Evolutionary conservation across 2,113 vertebrate genomes (phyloP).

Genomic region (Tenrec ecaudatus): DNA sequence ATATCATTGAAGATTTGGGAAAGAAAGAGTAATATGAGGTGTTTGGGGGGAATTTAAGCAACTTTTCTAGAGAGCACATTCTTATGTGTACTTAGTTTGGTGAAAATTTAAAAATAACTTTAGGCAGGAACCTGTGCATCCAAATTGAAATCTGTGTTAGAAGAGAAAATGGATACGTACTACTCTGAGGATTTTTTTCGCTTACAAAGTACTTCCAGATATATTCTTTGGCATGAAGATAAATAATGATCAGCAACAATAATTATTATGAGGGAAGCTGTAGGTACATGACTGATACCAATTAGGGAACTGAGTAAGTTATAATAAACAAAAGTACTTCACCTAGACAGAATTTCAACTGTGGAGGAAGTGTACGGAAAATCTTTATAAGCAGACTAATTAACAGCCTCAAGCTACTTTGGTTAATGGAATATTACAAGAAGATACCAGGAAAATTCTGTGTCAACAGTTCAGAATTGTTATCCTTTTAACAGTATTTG

Average conservation of each 20-base stretch:
- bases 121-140: not conserved
- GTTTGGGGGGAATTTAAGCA: not conserved
- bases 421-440: conserved; percentile 13
- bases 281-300: not conserved
- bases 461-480: not conserved
- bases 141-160: conserved; percentile 18
- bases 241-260: not conserved
- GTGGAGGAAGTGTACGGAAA: not conserved
- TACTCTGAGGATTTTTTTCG: conserved; percentile 1
- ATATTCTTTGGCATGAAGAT: not conserved
- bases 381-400: conserved; percentile 38
- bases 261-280: conserved; percentile 19
- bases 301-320: conserved; percentile 19
- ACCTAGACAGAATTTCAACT: not conserved
- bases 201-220: conserved; percentile 32
- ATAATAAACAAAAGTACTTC: conserved; percentile 41
- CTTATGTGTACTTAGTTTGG: not conserved
- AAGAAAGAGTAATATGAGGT: not conserved
- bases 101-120: conserved; percentile 53
- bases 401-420: conserved; percentile 32
- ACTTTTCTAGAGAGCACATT: conserved; percentile 27
- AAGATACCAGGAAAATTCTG: not conserved
- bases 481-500: conserved; percentile 27
- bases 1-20: not conserved
- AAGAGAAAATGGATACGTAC: conserved; percentile 49